Conservation (phyloP, 2,888 invertebrate genomes). For the Sericinus montela region DNA sequence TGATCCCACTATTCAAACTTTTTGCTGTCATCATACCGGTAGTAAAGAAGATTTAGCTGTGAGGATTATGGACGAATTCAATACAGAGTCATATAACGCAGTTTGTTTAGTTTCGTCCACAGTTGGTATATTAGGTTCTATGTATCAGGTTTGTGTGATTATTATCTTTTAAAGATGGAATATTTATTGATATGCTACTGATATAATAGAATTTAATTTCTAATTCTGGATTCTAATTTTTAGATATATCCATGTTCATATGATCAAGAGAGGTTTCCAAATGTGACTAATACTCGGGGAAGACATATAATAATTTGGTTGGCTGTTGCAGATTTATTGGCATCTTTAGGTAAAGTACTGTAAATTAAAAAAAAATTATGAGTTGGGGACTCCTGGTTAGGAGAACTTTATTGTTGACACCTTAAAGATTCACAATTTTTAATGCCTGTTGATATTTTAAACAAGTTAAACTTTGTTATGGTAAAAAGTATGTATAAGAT, state of each 20-base stretch:
- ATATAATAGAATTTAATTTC: too few relatives aligned
- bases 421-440: too few relatives aligned
- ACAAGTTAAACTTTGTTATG: too few relatives aligned
- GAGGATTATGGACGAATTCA: constrained; percentile 84
- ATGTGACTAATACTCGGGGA: constrained; percentile 81
- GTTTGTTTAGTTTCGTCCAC: constrained; percentile 86
- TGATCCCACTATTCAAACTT: constrained; percentile 91
- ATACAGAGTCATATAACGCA: constrained; percentile 85
- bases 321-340: constrained; percentile 87
- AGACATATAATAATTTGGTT: constrained; percentile 87
- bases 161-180: too few relatives aligned
- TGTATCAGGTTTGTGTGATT: constrained; percentile 84
- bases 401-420: too few relatives aligned
- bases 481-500: too few relatives aligned
- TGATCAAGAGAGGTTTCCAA: constrained; percentile 74
- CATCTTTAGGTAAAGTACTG: constrained; percentile 84
- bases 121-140: constrained; percentile 86
- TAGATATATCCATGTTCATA: constrained; percentile 82
- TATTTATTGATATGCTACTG: too few relatives aligned
- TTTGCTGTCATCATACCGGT: constrained; percentile 86
- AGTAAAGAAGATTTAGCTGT: constrained; percentile 82
- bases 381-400: too few relatives aligned
- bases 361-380: too few relatives aligned
- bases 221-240: constrained; percentile 30
- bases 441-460: too few relatives aligned